Evolutionary conservation across 1,140 invertebrate genomes (phyloP), one percentile per base, ranked within the genome.

Genomic region (Xylocopa sonorina): DNA sequence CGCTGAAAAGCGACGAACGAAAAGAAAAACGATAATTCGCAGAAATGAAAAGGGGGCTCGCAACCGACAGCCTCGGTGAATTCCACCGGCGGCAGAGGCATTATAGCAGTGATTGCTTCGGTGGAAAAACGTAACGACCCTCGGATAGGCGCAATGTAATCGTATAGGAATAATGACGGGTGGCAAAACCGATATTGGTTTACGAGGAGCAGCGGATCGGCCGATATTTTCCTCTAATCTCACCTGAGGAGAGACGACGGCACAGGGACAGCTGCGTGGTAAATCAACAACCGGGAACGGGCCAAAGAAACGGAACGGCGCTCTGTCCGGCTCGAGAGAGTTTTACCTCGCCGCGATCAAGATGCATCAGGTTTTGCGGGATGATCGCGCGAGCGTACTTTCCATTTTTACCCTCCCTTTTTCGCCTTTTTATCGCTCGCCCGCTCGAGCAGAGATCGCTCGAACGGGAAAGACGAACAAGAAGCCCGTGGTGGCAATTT

Each of bases 321-420:
- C 32, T 14, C 34, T 21, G 21, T 57, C 18, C 48, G 29, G 29
- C 72, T 53, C n/a, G n/a, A n/a, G 34, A n/a, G 32, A 78, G 43
- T 71, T 78, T 51, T 58, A n/a, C 67, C 38, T 29, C 43, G 29
- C 7, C 18, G 81, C 71, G 76, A 81, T 83, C 80, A 77, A 66
- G 73, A 71, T 71, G 29, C 66, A 53, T 72, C 63, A 76, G 43
- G 51, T 83, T 75, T 83, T 58, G 66, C 75, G 29, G 12, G 29
- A 34, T 5, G 64, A 76, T 75, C 71, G 66, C 64, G 34, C 68
- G 63, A 82, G 67, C n/a, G n/a, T 43, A 73, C 46, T 63, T 60
- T 38, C 32, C 38, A 67, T 75, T 75, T 67, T 75, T n/a, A n/a
- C n/a, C n/a, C n/a, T 67, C 4, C 14, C 18, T 29, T 34, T 10